phyloP scores from a whole-genome alignment of 30 jellyfish, hydroid and myxozoan genomes.

The Aurelia sp. region DNA sequence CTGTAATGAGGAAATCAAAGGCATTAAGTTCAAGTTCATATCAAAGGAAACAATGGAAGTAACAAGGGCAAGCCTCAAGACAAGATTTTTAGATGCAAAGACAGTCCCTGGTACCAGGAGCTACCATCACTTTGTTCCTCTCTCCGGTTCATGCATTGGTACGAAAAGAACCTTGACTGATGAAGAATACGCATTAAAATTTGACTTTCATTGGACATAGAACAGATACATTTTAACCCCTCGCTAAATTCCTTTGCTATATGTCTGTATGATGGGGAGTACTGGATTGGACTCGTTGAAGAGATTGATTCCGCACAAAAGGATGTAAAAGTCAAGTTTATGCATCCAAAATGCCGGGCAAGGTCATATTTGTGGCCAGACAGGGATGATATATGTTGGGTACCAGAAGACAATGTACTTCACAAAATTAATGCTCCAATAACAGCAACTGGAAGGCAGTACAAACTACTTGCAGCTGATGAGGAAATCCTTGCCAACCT shows the following conservation, averaged over 20 bases:
- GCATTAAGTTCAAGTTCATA: conserved; percentile 50
- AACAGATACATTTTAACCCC: neutral
- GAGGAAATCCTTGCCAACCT: no score
- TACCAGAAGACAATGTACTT: conserved; percentile 10
- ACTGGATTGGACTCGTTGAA: conserved; percentile 33
- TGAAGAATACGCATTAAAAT: conserved; percentile 23
- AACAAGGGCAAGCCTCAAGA: conserved; percentile 21
- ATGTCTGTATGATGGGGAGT: conserved; percentile 29
- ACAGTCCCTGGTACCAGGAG: conserved; percentile 77
- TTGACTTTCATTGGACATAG: conserved; percentile 27
- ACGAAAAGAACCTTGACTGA: conserved; percentile 31
- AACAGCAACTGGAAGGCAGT: no score
- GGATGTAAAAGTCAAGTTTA: conserved; percentile 42
- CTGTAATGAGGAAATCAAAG: conserved; percentile 53
- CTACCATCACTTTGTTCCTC: conserved; percentile 55
- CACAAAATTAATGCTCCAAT: no score
- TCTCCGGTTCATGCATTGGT: conserved; percentile 37
- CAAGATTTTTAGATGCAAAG: conserved; percentile 42
- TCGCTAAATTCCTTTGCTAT: conserved; percentile 8
- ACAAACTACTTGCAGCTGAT: no score
- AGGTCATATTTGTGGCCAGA: conserved; percentile 47
- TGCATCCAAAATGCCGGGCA: conserved; percentile 58
- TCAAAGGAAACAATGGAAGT: conserved; percentile 23
- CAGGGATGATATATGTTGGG: conserved; percentile 41
- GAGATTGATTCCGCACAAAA: conserved; percentile 1